Evolutionary conservation across 2,113 vertebrate species (phyloP).

Genomic region (Chamaea fasciata): DNA sequence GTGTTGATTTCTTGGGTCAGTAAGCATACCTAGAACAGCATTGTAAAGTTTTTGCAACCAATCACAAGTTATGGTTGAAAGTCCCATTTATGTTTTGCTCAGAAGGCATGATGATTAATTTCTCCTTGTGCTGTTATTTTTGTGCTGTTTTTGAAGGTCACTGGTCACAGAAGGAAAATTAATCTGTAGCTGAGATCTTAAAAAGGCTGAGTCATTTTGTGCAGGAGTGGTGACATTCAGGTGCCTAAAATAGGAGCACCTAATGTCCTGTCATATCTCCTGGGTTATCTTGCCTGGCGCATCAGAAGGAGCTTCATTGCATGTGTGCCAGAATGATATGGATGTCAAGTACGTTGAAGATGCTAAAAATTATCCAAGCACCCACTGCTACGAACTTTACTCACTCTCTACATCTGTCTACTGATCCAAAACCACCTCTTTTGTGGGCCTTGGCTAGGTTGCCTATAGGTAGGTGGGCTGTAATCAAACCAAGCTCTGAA

Average conservation of each 20-base stretch:
- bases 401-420: not conserved
- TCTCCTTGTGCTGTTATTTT: not conserved
- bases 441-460: not conserved
- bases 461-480: not conserved
- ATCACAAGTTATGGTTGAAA: not conserved
- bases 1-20: not conserved
- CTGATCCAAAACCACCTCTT: not conserved
- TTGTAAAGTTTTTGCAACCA: not conserved
- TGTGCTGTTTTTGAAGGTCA: not conserved
- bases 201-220: not conserved
- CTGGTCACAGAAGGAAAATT: not conserved
- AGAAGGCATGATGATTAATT: not conserved
- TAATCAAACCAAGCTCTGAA: not conserved
- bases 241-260: not conserved
- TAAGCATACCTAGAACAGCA: not conserved
- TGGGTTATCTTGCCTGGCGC: not conserved
- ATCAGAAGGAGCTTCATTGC: not conserved
- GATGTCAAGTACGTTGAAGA: not conserved
- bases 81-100: not conserved
- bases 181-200: not conserved
- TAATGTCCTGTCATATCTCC: not conserved
- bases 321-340: accelerated
- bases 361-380: not conserved
- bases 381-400: not conserved
- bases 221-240: not conserved